Conservation (phyloP, 2,888 invertebrate genomes). For the Campaea margaritaria region DNA sequence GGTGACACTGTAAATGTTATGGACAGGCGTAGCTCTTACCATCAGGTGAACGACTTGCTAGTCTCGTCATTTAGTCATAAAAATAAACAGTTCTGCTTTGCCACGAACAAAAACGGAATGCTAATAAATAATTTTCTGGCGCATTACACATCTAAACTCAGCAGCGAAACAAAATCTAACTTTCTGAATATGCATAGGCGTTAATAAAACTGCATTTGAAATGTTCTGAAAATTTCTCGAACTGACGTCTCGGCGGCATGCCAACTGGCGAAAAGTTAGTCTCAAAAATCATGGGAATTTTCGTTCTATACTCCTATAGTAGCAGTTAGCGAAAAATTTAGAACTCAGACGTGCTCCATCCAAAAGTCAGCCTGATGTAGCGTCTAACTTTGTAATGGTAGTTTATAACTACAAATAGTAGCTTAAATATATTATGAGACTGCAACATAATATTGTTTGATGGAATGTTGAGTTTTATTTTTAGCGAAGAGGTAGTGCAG, state of each 20-base stretch:
- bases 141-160: conserved; percentile 38
- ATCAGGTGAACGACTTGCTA: too few species aligned
- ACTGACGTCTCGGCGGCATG: conserved; percentile 63
- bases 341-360: conserved; percentile 55
- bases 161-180: conserved; percentile 59
- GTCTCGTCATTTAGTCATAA: too few species aligned
- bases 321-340: conserved; percentile 66
- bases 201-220: conserved; percentile 68
- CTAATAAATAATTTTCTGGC: conserved; percentile 1
- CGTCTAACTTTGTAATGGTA: conserved; percentile 29
- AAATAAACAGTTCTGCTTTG: background rate
- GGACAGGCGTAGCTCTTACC: too few species aligned
- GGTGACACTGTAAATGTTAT: too few species aligned
- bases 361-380: conserved; percentile 21
- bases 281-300: conserved; percentile 71
- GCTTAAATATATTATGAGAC: conserved; percentile 19
- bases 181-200: conserved; percentile 73
- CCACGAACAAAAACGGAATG: background rate
- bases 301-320: conserved; percentile 20
- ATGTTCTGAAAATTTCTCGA: conserved; percentile 55
- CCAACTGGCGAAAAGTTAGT: conserved; percentile 65
- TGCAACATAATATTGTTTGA: background rate
- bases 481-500: too few species aligned
- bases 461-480: conserved; percentile 1
- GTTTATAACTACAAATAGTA: conserved; percentile 33